phyloP scores from a whole-genome alignment of 1,140 invertebrate genomes.

The Nebria ingens region DNA sequence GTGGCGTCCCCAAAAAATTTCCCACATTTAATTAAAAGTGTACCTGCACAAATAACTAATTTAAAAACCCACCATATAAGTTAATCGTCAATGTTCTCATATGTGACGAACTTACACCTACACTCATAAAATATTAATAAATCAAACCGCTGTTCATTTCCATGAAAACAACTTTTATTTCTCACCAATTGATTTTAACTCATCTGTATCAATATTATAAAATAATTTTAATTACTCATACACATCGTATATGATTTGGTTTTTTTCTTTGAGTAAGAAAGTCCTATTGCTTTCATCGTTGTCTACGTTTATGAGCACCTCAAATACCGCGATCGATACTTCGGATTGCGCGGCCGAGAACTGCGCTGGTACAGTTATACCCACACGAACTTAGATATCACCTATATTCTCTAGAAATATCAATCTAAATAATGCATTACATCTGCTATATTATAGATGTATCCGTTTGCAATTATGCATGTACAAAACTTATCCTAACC shows the following conservation, averaged over 20 bases:
- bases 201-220: background rate
- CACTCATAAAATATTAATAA: background rate
- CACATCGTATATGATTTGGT: background rate
- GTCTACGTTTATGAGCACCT: too few species aligned
- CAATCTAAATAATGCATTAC: background rate
- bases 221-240: too few species aligned
- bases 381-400: background rate
- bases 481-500: too few species aligned
- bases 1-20: background rate
- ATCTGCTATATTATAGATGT: background rate
- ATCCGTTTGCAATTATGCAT: background rate
- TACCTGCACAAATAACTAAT: background rate
- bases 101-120: background rate
- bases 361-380: background rate
- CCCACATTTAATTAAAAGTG: background rate
- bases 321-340: too few species aligned
- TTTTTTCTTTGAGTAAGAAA: background rate
- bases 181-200: background rate
- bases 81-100: background rate
- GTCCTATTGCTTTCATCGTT: background rate
- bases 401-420: background rate
- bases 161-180: background rate
- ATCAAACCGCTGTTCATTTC: background rate
- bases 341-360: background rate
- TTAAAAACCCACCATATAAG: background rate